phyloP scores from a whole-genome alignment of 2,888 invertebrate species.

The Dascillus cervinus region DNA sequence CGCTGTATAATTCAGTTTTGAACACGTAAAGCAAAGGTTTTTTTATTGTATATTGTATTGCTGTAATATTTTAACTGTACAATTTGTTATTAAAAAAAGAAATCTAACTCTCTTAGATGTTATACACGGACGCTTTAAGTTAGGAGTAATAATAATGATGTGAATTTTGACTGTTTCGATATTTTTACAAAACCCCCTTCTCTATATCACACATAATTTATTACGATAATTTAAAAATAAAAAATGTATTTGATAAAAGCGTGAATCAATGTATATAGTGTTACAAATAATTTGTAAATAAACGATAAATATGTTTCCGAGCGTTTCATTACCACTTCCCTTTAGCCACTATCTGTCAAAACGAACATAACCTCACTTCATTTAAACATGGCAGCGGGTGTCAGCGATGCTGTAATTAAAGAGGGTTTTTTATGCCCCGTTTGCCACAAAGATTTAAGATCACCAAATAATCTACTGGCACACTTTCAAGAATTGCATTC shows the following conservation, averaged over 20 bases:
- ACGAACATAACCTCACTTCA: not conserved
- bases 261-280: slow-evolving; percentile 33
- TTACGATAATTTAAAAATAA: slow-evolving; percentile 32
- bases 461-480: slow-evolving; percentile 70
- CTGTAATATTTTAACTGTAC: slow-evolving; percentile 34
- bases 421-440: slow-evolving; percentile 96
- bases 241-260: slow-evolving; percentile 30
- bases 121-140: too few relatives aligned
- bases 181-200: slow-evolving; percentile 32
- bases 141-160: too few relatives aligned
- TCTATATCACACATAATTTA: slow-evolving; percentile 31
- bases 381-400: not conserved
- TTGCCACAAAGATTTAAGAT: slow-evolving; percentile 84
- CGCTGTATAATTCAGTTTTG: not conserved
- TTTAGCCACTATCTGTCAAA: slow-evolving; percentile 1
- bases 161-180: slow-evolving; percentile 28
- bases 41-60: slow-evolving; percentile 22
- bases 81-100: slow-evolving; percentile 29
- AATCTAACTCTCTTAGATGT: slow-evolving; percentile 24
- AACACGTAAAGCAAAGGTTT: slow-evolving; percentile 10
- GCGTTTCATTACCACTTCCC: slow-evolving; percentile 1
- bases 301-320: slow-evolving; percentile 12
- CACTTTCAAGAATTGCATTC: slow-evolving; percentile 88
- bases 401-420: slow-evolving; percentile 49
- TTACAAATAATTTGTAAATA: slow-evolving; percentile 33